Evolutionary conservation across 1,140 invertebrate species (phyloP).

Genomic region (Lasioglossum baleicum): DNA sequence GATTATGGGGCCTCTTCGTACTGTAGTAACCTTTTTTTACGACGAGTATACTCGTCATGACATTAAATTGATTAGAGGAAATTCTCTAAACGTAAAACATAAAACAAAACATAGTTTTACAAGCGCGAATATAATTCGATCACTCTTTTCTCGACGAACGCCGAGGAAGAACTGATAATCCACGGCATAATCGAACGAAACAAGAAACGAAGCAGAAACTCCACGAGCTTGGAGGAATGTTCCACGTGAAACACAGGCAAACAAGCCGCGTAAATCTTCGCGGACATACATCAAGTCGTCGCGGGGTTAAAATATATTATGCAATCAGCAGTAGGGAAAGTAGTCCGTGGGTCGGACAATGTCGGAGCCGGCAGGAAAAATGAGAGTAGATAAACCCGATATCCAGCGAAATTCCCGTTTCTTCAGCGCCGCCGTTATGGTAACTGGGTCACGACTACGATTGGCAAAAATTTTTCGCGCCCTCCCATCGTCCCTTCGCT

Average conservation of each 20-base stretch:
- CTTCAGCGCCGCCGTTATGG: background rate
- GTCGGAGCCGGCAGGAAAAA: slow-evolving; percentile 21
- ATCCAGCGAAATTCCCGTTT: slow-evolving; percentile 10
- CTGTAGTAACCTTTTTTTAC: too few relatives aligned
- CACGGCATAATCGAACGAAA: too few relatives aligned
- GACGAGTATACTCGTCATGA: too few relatives aligned
- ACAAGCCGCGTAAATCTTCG: slow-evolving; percentile 34
- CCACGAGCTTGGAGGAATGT: background rate
- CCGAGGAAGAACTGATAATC: too few relatives aligned
- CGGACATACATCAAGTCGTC: slow-evolving; percentile 6
- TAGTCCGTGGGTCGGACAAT: slow-evolving; percentile 6
- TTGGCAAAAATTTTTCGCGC: slow-evolving; percentile 5
- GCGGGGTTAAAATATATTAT: slow-evolving; percentile 39
- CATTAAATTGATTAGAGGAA: too few relatives aligned
- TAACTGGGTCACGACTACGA: slow-evolving; percentile 30
- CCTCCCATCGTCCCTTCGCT: background rate
- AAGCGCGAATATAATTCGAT: too few relatives aligned
- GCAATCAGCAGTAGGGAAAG: slow-evolving; percentile 41
- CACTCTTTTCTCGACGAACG: too few relatives aligned
- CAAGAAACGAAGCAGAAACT: too few relatives aligned
- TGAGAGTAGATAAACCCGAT: slow-evolving; percentile 31
- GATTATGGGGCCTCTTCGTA: too few relatives aligned
- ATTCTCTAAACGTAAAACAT: too few relatives aligned
- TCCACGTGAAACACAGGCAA: slow-evolving; percentile 9
- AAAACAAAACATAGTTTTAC: too few relatives aligned